Percentiles rank a stretch among this genome's conserved stretches.
Conservation (phyloP, 1,140 invertebrate genomes). For the Heterodera schachtii region DNA sequence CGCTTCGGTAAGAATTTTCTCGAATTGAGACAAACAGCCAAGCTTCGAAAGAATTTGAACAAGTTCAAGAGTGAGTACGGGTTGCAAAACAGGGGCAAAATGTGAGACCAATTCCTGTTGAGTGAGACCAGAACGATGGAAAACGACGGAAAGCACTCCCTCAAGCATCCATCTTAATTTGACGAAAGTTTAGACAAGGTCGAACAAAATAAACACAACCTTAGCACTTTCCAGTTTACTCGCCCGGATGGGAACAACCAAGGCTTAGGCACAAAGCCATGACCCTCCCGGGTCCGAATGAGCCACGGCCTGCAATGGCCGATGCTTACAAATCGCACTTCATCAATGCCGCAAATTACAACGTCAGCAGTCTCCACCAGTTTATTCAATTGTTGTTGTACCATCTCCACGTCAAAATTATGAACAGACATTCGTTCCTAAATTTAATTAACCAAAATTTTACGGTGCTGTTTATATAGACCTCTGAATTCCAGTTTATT, state of each 20-base stretch:
- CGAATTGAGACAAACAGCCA: constrained; percentile 31
- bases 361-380: constrained; percentile 15
- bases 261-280: constrained; percentile 36
- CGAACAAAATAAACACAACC: constrained; percentile 16
- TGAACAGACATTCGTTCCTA: constrained; percentile 3
- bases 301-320: constrained; percentile 28
- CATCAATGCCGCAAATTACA: constrained; percentile 35
- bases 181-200: background rate
- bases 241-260: constrained; percentile 42
- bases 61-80: constrained; percentile 32
- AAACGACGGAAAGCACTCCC: constrained; percentile 26
- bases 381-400: background rate
- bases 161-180: constrained; percentile 44
- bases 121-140: constrained; percentile 33
- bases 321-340: constrained; percentile 20
- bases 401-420: constrained; percentile 19
- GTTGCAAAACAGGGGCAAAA: constrained; percentile 35
- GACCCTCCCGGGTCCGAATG: constrained; percentile 11
- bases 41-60: constrained; percentile 32
- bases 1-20: constrained; percentile 20
- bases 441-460: background rate
- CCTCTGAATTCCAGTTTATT: no score
- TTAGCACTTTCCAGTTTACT: constrained; percentile 30
- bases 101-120: constrained; percentile 28
- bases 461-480: background rate